Conservation (phyloP, 2,113 vertebrate genomes). For the Sinocyclocheilus maitianheensis region DNA sequence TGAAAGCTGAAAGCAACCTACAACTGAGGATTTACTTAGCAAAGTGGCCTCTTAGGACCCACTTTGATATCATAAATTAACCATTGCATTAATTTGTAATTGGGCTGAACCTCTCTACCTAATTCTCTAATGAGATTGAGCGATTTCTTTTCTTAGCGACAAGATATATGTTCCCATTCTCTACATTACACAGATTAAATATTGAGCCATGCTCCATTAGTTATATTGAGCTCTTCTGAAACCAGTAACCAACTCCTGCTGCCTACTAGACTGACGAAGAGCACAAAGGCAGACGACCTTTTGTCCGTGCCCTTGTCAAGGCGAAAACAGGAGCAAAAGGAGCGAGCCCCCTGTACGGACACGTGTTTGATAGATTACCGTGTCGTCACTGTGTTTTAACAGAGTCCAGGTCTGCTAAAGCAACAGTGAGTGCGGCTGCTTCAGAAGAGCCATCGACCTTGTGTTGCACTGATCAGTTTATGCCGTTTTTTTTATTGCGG, state of each 20-base stretch:
- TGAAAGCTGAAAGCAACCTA: constrained; percentile 63
- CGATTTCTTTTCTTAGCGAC: constrained; percentile 75
- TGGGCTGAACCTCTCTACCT: constrained; percentile 71
- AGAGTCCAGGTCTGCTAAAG: background rate
- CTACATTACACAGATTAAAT: constrained; percentile 79
- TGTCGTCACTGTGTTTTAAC: background rate
- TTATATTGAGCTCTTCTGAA: constrained; percentile 73
- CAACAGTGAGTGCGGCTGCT: background rate
- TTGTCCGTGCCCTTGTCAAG: constrained; percentile 8
- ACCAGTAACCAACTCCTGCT: constrained; percentile 69
- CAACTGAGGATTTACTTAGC: constrained; percentile 71
- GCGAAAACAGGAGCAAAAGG: constrained; percentile 8
- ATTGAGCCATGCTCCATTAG: constrained; percentile 77
- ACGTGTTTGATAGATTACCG: background rate
- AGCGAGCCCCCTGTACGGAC: background rate
- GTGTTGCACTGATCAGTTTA: constrained; percentile 9
- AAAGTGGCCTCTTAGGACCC: constrained; percentile 76
- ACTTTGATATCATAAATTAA: constrained; percentile 76
- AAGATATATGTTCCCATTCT: constrained; percentile 77
- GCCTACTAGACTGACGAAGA: constrained; percentile 38
- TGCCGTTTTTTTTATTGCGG: background rate
- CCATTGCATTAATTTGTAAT: constrained; percentile 72
- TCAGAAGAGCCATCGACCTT: constrained; percentile 2
- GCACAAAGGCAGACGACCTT: constrained; percentile 13
- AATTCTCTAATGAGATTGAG: constrained; percentile 77